Evolutionary conservation across 2,113 vertebrate species (phyloP), one percentile per base, ranked within the genome.

Genomic region (Centrocercus urophasianus): DNA sequence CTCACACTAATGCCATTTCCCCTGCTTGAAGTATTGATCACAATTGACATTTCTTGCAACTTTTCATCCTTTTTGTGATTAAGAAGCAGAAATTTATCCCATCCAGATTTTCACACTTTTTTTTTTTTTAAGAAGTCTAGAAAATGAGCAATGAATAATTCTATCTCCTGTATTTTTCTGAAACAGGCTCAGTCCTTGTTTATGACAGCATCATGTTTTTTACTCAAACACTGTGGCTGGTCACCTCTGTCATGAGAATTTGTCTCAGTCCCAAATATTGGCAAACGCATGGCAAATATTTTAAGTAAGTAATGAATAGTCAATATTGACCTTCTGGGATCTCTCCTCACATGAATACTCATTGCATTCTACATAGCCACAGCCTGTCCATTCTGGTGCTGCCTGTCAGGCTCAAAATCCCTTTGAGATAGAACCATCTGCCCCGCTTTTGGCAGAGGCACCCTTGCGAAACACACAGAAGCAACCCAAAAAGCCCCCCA

Each of bases 261-360:
- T 42, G 42, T 82, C 71, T 85, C 48, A 42, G 54, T 85, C 87
- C 47, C 65, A 77, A 66, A 82, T 20, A 82, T 54, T 54, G 52
- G 52, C 27, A 54, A 54, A 54, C 8, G 54, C 75, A 82, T 6
- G 34, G 52, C 70, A 84, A 90, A 93, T 81, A 82, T 88, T 88
- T 85, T 85, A 90, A 82, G 65, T 38, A 50, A 93, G 71, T 90
- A 95, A 90, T 69, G 75, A 90, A 93, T 69, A 95, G 84, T 88
- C 75, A 95, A 73, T 88, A 90, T 73, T 85, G 84, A 93, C 65
- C 80, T 90, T 77, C 88, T 69, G 71, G 71, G 60, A 69, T 85
- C 42, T 73, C 56, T 85, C 64, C 66, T 90, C 65, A 66, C 66
- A 75, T 40, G 60, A 73, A 90, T 85, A 81, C 75, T 82, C 71